These are phyloP conservation scores for Eucera pruinosa DNA, from an alignment of 2,888 invertebrate species.

Conservation along the genomic window DNA sequence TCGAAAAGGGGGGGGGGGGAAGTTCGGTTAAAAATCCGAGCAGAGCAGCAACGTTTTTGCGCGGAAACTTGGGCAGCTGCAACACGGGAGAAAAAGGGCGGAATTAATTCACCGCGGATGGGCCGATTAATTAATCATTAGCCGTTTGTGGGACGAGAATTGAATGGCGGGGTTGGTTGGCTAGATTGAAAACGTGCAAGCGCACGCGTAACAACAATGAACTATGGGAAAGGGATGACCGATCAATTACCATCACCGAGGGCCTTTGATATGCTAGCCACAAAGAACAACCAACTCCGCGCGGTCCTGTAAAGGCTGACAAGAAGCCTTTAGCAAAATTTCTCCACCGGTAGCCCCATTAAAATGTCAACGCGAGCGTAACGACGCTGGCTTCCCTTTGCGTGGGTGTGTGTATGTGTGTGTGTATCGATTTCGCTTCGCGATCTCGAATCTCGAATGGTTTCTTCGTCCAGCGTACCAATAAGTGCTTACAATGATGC, in stretches of 20 bases:
- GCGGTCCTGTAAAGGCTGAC: background rate
- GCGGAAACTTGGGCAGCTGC: slow-evolving; percentile 1
- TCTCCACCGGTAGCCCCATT: background rate
- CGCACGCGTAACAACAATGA: slow-evolving; percentile 53
- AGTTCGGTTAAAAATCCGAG: no score
- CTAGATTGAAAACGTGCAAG: slow-evolving; percentile 45
- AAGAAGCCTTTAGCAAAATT: slow-evolving; percentile 26
- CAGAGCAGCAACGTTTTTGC: no score
- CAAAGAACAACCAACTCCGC: slow-evolving; percentile 49
- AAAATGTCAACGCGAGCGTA: slow-evolving; percentile 8
- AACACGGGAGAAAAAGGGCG: slow-evolving; percentile 7
- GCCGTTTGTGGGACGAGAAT: slow-evolving; percentile 45
- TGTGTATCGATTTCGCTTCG: slow-evolving; percentile 28
- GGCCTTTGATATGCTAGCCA: slow-evolving; percentile 44
- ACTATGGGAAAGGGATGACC: slow-evolving; percentile 59
- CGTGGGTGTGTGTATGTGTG: no score
- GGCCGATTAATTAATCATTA: slow-evolving; percentile 66
- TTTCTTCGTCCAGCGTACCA: slow-evolving; percentile 10
- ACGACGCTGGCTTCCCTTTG: no score
- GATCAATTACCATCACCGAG: slow-evolving; percentile 59
- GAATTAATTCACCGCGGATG: slow-evolving; percentile 37
- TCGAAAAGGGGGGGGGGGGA: no score
- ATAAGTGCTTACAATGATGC: slow-evolving; percentile 31
- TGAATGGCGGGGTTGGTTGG: slow-evolving; percentile 40
- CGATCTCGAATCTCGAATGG: slow-evolving; percentile 21